Evolutionary conservation across 2,888 invertebrate species (phyloP), one percentile per base, ranked within the genome.

Genomic region (Pollenia amentaria): DNA sequence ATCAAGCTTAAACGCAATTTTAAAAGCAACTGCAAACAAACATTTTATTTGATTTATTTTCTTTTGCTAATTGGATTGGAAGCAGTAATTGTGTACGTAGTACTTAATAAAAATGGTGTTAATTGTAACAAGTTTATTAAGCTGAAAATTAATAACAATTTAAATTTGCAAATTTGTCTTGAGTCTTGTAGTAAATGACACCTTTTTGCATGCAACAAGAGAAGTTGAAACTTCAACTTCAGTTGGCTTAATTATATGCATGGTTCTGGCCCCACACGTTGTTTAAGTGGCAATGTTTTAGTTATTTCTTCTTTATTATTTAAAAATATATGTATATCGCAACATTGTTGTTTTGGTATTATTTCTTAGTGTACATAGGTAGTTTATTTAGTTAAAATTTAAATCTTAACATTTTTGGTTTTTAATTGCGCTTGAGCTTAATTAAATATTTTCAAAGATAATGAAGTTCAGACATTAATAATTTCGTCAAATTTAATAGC

Each of bases 1-100:
- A 44, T 57, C 21, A 44, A 29, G 42, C 55, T 65, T 40, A 40
- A 69, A 48, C 57, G 48, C 55, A 69, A 12, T 48, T 48, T 55
- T 16, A n/a, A 85, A 88, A 82, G 48, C n/a, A 29, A 1, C 29
- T 29, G 4, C 10, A 67, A 67, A 9, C 9, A 65, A 14, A 88
- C 89, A 89, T 57, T 48, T 89, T 51, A 18, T 89, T 89, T 91
- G 91, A 91, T 91, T 91, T 91, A 91, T 91, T 89, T 89, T 80
- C 85, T 87, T 83, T 82, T 88, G 89, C 91, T 91, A 91, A 91
- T 91, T 91, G 90, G 90, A 90, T 91, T 91, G 89, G 89, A 89
- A 91, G 90, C 90, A 42, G 18, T 73, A 12, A 42, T 29, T 40
- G 8, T 40, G 53, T 90, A 90, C 88, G 88, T 91, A 90, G 40